These are phyloP conservation scores for Cydia amplana DNA, from an alignment of 1,140 invertebrate genomes.

Conservation along the genomic window DNA sequence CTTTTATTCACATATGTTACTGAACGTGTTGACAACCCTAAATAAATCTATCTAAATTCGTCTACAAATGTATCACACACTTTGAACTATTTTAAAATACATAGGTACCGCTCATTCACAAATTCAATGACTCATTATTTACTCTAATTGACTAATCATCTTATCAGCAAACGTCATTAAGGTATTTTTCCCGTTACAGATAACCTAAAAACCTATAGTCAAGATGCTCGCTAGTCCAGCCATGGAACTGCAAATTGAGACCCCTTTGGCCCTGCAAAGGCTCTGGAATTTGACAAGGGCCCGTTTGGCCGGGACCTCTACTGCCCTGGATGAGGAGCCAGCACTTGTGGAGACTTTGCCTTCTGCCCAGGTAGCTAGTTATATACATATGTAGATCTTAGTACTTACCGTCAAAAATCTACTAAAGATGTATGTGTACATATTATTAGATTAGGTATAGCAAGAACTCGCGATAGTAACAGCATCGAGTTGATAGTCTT, in stretches of 20 bases:
- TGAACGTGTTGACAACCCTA: not conserved
- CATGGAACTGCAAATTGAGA: constrained; percentile 70
- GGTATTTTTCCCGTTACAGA: constrained; percentile 13
- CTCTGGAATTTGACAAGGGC: constrained; percentile 76
- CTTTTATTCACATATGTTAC: constrained; percentile 4
- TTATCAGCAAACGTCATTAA: constrained; percentile 31
- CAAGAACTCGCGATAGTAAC: not conserved
- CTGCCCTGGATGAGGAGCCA: constrained; percentile 58
- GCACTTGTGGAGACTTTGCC: constrained; percentile 68
- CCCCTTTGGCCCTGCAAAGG: constrained; percentile 70
- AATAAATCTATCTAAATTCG: not conserved
- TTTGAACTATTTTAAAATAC: not conserved
- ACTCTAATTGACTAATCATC: not conserved
- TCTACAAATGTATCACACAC: not conserved
- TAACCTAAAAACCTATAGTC: constrained; percentile 28
- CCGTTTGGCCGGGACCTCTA: constrained; percentile 70
- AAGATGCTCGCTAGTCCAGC: constrained; percentile 73
- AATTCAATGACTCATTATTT: constrained; percentile 15
- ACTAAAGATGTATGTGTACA: no score
- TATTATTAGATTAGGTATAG: no score
- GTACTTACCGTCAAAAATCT: no score
- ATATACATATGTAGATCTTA: no score
- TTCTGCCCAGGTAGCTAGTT: constrained; percentile 64
- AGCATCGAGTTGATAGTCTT: constrained; percentile 29
- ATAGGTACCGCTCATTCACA: not conserved